A percentile compares a stretch with the other conserved stretches of the same genome.
Conservation (phyloP, 2,888 invertebrate genomes). For the Megamerina dolium region DNA sequence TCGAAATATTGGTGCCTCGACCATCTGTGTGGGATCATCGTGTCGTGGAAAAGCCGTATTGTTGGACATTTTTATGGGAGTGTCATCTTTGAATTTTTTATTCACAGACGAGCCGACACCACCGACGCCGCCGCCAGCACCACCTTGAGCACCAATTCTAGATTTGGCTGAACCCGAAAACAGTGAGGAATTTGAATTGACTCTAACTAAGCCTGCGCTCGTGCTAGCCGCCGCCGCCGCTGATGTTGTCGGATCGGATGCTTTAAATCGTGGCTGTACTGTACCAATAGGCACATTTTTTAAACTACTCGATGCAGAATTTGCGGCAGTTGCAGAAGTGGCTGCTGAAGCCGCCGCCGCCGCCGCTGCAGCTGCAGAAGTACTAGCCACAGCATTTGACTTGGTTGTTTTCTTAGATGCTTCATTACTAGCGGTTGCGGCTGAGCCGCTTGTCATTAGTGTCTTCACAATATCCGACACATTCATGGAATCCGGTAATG, state of each 20-base stretch:
- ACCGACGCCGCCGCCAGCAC: slow-evolving; percentile 3
- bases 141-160: slow-evolving; percentile 26
- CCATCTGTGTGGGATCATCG: slow-evolving; percentile 53
- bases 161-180: slow-evolving; percentile 48
- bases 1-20: slow-evolving; percentile 72
- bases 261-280: slow-evolving; percentile 52
- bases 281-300: slow-evolving; percentile 52
- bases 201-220: slow-evolving; percentile 33
- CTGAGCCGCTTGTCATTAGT: slow-evolving; percentile 30
- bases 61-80: slow-evolving; percentile 48
- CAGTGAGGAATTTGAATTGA: slow-evolving; percentile 47
- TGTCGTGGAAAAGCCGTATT: slow-evolving; percentile 51
- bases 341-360: slow-evolving; percentile 22
- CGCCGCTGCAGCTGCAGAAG: slow-evolving; percentile 10
- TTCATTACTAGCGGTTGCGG: slow-evolving; percentile 13
- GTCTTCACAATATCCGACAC: slow-evolving; percentile 48
- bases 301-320: slow-evolving; percentile 25
- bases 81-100: slow-evolving; percentile 47
- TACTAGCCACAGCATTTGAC: slow-evolving; percentile 1
- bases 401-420: slow-evolving; percentile 12
- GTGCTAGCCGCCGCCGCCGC: slow-evolving; percentile 22
- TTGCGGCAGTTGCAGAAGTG: slow-evolving; percentile 22
- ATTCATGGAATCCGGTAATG: slow-evolving; percentile 45
- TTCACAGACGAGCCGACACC: slow-evolving; percentile 28
- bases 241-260: slow-evolving; percentile 18